Evolutionary conservation across 2,113 vertebrate genomes (phyloP), one percentile per base, ranked within the genome.

Genomic region (Periophthalmodon schlosseri): DNA sequence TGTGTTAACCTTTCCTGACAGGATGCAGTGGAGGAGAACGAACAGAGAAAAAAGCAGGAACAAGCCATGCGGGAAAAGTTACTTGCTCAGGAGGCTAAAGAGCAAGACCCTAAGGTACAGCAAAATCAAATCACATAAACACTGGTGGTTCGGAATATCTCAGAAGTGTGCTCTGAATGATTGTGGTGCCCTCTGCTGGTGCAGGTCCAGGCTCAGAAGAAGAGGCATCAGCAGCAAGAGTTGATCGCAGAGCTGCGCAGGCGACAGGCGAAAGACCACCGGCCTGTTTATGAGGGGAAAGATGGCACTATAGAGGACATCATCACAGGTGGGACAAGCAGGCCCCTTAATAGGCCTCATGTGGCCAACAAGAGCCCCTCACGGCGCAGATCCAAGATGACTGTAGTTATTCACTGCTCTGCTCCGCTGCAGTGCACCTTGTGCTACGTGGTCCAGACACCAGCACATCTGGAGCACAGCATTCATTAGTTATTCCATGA

Each of bases 271-370:
- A 98, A 98, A 91, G 96, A 98, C 79, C 97, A 98, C 84, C 93
- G 96, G 68, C 96, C 97, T 0, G 96, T 99, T 61, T 98, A 99
- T 3, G 97, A 99, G 90, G 97, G 97, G 87, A 99, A 98, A 83
- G 97, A 99, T 0, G 97, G 97, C 73, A 95, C 97, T 88, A 98
- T 99, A 28, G 97, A 98, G 86, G 96, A 98, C 93, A 99, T 99
- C 83, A 98, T 99, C 90, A 98, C 96, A 80, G 97, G 97, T 99
- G 94, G 92, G 93, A 71, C 80, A 69, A 83, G 87, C 28, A 75
- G 77, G 69, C 44, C 70, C 68, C 21, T 71, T 12, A 69, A 63
- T 69, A 66, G 66, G 70, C 70, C 5, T 67, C 70, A 5, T 0
- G 67, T 71, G 75, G 85, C 74, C 2, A 39, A 61, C 78, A 44